Conservation (phyloP, 2,888 invertebrate genomes). For the Anthophora plumipes region DNA sequence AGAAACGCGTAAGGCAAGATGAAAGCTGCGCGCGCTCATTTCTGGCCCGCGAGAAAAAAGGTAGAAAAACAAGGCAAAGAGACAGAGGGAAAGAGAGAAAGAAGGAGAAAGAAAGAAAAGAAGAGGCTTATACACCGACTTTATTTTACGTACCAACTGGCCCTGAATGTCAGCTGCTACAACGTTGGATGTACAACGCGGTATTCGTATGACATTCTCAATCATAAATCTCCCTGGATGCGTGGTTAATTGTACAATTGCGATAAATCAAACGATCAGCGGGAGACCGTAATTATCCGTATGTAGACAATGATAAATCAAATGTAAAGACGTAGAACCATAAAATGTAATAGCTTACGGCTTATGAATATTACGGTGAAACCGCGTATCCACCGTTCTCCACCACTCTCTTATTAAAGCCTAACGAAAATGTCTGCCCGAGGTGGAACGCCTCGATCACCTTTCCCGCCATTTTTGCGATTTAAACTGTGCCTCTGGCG, state of each 20-base stretch:
- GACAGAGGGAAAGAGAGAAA: too few relatives aligned
- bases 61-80: neutral
- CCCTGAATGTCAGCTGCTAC: slow-evolving; percentile 55
- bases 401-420: slow-evolving; percentile 7
- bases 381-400: neutral
- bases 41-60: neutral
- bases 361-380: slow-evolving; percentile 51
- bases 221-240: slow-evolving; percentile 64
- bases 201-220: slow-evolving; percentile 32
- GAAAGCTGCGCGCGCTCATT: slow-evolving; percentile 13
- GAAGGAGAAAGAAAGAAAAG: neutral
- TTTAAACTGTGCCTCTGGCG: neutral
- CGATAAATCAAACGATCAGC: slow-evolving; percentile 72
- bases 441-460: neutral
- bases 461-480: neutral
- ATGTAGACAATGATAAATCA: slow-evolving; percentile 72
- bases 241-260: slow-evolving; percentile 71
- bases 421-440: slow-evolving; percentile 14
- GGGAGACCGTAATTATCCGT: slow-evolving; percentile 67
- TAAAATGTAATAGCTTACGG: slow-evolving; percentile 67
- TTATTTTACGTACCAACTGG: slow-evolving; percentile 53
- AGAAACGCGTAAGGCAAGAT: slow-evolving; percentile 1
- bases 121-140: slow-evolving; percentile 23
- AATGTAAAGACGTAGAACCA: slow-evolving; percentile 60
- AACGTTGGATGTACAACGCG: slow-evolving; percentile 28